Conservation (phyloP, 2,797 vertebrate species). For the Emys orbicularis region DNA sequence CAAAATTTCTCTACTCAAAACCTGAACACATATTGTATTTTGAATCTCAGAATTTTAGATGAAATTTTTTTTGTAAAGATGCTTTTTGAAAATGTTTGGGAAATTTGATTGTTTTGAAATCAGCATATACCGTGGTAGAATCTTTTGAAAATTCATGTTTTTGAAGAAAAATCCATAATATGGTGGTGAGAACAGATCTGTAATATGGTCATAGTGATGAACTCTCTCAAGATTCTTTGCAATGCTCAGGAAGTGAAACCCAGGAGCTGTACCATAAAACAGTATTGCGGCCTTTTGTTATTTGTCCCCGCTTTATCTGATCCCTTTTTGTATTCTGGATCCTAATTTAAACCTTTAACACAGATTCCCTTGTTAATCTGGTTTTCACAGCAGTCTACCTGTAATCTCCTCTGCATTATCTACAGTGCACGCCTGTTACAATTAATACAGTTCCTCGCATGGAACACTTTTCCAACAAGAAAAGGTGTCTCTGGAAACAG, state of each 20-base stretch:
- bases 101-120: background rate
- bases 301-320: background rate
- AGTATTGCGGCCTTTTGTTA: slow-evolving; percentile 3
- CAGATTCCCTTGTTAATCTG: background rate
- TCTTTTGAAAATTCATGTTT: background rate
- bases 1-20: rapidly evolving
- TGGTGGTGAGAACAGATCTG: background rate
- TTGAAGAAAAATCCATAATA: background rate
- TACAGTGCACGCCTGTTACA: background rate
- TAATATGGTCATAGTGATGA: background rate
- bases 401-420: background rate
- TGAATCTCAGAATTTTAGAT: background rate
- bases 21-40: background rate
- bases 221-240: background rate
- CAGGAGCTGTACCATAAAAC: background rate
- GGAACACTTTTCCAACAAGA: background rate
- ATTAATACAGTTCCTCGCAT: background rate
- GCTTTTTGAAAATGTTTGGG: background rate
- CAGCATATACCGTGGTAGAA: background rate
- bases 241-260: background rate
- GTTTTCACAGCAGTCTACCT: background rate
- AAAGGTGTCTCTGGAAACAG: background rate
- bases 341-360: background rate
- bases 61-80: background rate
- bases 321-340: background rate